Evolutionary conservation across 2,113 vertebrate genomes (phyloP), one percentile per base, ranked within the genome.

Genomic region (Melozone crissalis): DNA sequence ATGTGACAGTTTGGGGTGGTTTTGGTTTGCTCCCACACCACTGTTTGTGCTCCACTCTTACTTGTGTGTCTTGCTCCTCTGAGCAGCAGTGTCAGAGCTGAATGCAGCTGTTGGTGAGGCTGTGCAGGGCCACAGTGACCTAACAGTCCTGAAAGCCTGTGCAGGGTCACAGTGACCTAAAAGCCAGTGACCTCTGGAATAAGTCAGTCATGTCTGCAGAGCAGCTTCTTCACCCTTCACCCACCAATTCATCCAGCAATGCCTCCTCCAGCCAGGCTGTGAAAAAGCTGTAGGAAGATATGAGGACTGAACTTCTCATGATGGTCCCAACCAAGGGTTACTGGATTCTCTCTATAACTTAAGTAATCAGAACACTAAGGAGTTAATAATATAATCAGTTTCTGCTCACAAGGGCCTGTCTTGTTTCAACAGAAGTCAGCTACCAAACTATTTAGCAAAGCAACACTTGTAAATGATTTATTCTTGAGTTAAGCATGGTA

Each of bases 201-300:
- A 62, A 61, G 15, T 26, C 5, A 8, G 37, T 20, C 5, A 2
- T 33, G 39, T 71, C 69, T 81, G 65, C 73, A 84, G 35, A 72
- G 69, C 59, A 66, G 9, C 30, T 55, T 77, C 22, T 17, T 28
- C 30, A 22, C 69, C 41, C 63, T 83, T 65, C 63, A 28, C 59
- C n/a, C 37, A 24, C 37, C 37, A 15, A 0, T 30, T 46, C 28
- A 17, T 19, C 39, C 69, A 19, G 21, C 1, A 1, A 5, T 14
- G 11, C 6, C 17, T 86, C 49, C 59, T 46, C 31, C 11, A 9
- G 16, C 51, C 54, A 10, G 5, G 23, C 69, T 41, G 1, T 23
- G 39, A 82, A 75, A 58, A 63, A 26, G 33, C 35, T 52, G 30
- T 26, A 51, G 44, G 71, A 59, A 30, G 47, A 31, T 2, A 8